These are phyloP conservation scores for Sebastiscus tertius DNA, from an alignment of 2,797 vertebrate genomes.

Conservation along the genomic window DNA sequence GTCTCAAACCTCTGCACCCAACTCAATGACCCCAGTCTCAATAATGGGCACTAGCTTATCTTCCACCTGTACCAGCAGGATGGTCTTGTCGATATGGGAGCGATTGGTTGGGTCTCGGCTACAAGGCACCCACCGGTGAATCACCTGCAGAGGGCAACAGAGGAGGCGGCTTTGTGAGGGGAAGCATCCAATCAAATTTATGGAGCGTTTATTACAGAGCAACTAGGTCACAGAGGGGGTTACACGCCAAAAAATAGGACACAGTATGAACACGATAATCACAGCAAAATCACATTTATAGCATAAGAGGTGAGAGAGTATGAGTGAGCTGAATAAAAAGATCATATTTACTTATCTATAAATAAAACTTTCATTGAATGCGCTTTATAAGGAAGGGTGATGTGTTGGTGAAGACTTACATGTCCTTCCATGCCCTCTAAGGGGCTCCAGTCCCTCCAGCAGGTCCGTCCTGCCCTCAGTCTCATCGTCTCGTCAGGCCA, in stretches of 20 bases:
- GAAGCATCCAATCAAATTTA: conserved; percentile 15
- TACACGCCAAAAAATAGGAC: background rate
- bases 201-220: background rate
- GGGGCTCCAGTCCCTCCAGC: conserved; percentile 99
- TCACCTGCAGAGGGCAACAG: conserved; percentile 85
- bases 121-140: conserved; percentile 99
- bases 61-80: conserved; percentile 99
- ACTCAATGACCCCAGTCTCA: conserved; percentile 97
- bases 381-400: background rate
- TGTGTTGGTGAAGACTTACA: conserved; percentile 82
- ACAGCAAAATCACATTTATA: background rate
- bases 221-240: conserved; percentile 27
- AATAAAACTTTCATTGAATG: background rate
- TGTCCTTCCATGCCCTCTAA: conserved; percentile 99
- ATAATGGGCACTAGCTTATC: conserved; percentile 97
- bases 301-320: background rate
- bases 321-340: too few relatives aligned
- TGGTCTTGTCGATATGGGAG: conserved; percentile 98
- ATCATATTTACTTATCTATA: background rate
- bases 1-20: conserved; percentile 97
- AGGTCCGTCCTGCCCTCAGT: conserved; percentile 94
- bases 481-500: conserved; percentile 96
- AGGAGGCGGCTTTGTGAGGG: background rate
- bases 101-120: conserved; percentile 95
- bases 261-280: background rate